A percentile compares a stretch with the other conserved stretches of the same genome.
phyloP scores from a whole-genome alignment of 1,140 invertebrate genomes.

The Zaprionus taronus region DNA sequence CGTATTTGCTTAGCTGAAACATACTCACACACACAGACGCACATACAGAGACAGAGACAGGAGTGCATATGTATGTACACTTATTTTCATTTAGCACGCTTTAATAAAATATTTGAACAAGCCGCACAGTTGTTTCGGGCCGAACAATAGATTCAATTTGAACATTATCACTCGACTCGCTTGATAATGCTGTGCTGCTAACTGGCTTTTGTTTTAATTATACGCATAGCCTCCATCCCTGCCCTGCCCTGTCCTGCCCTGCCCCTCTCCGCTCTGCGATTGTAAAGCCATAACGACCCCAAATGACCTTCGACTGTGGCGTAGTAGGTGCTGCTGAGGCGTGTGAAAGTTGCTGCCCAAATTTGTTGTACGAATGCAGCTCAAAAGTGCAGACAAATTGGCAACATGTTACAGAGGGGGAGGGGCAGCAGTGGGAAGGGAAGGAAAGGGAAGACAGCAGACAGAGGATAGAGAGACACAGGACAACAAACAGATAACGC shows the following conservation, averaged over 20 bases:
- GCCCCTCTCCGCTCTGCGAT: neutral
- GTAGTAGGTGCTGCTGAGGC: conserved; percentile 18
- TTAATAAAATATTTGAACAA: conserved; percentile 80
- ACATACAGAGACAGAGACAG: neutral
- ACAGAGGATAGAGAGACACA: conserved; percentile 15
- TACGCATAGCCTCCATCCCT: conserved; percentile 18
- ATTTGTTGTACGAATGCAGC: conserved; percentile 8
- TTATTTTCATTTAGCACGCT: conserved; percentile 80
- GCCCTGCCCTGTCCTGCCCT: neutral
- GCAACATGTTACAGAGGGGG: conserved; percentile 30
- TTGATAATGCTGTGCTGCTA: conserved; percentile 62
- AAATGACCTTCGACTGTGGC: conserved; percentile 66
- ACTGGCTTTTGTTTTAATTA: conserved; percentile 71
- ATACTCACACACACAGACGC: conserved; percentile 33
- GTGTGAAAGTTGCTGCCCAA: conserved; percentile 65
- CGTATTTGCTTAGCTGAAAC: conserved; percentile 77
- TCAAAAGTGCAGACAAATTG: conserved; percentile 72
- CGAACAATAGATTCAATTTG: conserved; percentile 79
- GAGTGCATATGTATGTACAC: conserved; percentile 25
- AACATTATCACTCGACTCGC: conserved; percentile 61
- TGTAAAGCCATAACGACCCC: conserved; percentile 52
- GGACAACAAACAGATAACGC: conserved; percentile 76
- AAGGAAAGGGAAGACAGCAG: conserved; percentile 22
- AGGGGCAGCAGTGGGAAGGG: neutral
- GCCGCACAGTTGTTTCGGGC: conserved; percentile 71